Evolutionary conservation across 37 sponge, comb jelly and placozoan genomes (phyloP), one percentile per base, ranked within the genome.

Genomic region (Aplysina aerophoba): DNA sequence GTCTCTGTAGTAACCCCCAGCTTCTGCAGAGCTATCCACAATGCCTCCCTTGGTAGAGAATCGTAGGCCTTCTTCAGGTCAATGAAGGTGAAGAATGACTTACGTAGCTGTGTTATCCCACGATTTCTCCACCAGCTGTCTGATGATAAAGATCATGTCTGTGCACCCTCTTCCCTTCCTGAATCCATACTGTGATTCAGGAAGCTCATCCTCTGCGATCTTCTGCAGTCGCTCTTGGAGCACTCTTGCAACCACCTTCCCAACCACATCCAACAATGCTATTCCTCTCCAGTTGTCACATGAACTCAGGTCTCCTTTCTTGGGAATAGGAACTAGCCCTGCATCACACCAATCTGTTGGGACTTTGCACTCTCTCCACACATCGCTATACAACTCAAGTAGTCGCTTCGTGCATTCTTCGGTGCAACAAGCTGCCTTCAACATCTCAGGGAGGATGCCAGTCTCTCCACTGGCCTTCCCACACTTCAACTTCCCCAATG

Each of bases 321-420:
- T 67, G 27, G 69, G 69, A 67, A 67, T 67, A 25, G 69, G 69
- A 67, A 67, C 28, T n/a, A 67, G 69, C 27, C 15, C 28, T 16
- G 69, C 69, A n/a, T 67, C 28, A 25, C 27, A 25, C 69, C 69
- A 67, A 67, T 67, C 69, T 67, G 69, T 39, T 25, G 69, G 69
- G 69, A 67, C 69, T 67, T 67, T 67, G n/a, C 69, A 67, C 69
- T 67, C 69, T n/a, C 28, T 67, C 69, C 69, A 67, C 28, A 67
- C 69, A 16, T 67, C 69, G n/a, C 28, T 16, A 67, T 25, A 16
- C 69, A 67, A 67, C 27, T 67, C 69, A 16, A 67, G 69, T 25
- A 67, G 69, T 67, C 22, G 27, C 28, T 67, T n/a, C 22, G n/a
- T 16, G n/a, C 15, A 67, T 28, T 67, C 69, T 67, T 15, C 69